Percentiles rank a stretch among this genome's conserved stretches.
Evolutionary conservation across 1,140 invertebrate species (phyloP).

Genomic region (Heterodera schachtii): DNA sequence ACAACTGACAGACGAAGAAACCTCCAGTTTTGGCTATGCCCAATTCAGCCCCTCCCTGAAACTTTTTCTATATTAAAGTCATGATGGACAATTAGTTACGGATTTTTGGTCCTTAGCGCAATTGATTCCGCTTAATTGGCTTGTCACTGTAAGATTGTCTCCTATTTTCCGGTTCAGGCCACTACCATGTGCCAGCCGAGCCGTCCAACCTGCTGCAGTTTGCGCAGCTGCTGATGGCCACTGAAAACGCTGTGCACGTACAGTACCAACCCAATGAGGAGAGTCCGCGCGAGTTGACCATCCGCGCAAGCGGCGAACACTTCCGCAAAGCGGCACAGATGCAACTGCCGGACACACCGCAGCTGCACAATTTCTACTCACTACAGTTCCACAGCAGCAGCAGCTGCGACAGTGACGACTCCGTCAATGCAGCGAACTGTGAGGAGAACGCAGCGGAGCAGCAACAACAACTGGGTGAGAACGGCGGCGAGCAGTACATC

Average conservation of each 20-base stretch:
- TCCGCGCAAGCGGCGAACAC: not conserved
- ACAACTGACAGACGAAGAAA: too few species aligned
- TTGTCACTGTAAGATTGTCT: not conserved
- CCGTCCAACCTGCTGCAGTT: slow-evolving; percentile 11
- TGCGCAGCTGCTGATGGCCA: slow-evolving; percentile 15
- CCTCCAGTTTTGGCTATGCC: too few species aligned
- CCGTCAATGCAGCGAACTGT: not conserved
- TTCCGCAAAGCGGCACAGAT: not conserved
- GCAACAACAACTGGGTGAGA: slow-evolving; percentile 10
- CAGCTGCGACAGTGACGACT: not conserved
- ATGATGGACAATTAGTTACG: too few species aligned
- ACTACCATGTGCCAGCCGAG: slow-evolving; percentile 20
- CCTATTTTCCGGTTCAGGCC: not conserved
- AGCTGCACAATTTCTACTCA: slow-evolving; percentile 18
- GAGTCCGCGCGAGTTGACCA: not conserved
- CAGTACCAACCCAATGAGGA: slow-evolving; percentile 9
- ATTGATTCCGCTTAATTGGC: too few species aligned
- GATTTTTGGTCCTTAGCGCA: too few species aligned
- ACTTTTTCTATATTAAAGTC: too few species aligned
- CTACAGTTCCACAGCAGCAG: slow-evolving; percentile 2
- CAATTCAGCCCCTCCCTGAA: too few species aligned
- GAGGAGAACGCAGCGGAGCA: not conserved
- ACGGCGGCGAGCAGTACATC: not conserved
- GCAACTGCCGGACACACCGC: not conserved
- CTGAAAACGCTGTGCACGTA: slow-evolving; percentile 19